Evolutionary conservation across 1,140 invertebrate genomes (phyloP).

Genomic region (Dendrolimus punctatus): DNA sequence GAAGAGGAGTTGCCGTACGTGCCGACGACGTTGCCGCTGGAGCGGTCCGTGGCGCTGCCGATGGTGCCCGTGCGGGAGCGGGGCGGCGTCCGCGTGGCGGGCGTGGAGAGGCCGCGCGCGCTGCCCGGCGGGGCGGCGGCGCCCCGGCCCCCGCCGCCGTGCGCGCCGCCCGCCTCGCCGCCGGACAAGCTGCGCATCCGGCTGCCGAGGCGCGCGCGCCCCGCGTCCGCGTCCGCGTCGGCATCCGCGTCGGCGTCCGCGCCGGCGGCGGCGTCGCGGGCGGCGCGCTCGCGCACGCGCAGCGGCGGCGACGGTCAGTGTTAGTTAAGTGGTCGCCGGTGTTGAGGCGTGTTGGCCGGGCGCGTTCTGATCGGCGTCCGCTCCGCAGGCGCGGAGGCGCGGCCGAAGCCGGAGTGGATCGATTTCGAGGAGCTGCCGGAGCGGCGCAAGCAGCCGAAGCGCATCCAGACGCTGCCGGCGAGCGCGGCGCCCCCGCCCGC

Average conservation of each 20-base stretch:
- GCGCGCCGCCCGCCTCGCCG: constrained; percentile 42
- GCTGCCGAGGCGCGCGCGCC: constrained; percentile 29
- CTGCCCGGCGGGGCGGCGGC: constrained; percentile 87
- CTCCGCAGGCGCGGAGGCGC: constrained; percentile 54
- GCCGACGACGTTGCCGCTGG: constrained; percentile 87
- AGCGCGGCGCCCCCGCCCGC: constrained; percentile 30
- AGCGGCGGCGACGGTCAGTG: constrained; percentile 38
- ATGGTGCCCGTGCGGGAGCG: constrained; percentile 84
- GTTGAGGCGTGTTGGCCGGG: no score
- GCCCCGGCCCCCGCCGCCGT: constrained; percentile 89
- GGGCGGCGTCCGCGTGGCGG: constrained; percentile 82
- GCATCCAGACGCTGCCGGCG: constrained; percentile 83
- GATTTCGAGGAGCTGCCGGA: constrained; percentile 90
- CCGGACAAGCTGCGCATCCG: constrained; percentile 26
- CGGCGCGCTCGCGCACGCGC: constrained; percentile 25
- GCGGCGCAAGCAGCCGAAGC: constrained; percentile 81
- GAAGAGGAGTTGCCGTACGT: constrained; percentile 91
- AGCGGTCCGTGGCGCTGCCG: constrained; percentile 85
- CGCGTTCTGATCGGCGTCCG: no score
- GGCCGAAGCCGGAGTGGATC: constrained; percentile 79
- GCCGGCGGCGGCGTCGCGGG: constrained; percentile 13
- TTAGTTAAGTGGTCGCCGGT: no score
- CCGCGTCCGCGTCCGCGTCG: constrained; percentile 19
- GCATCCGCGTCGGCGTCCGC: constrained; percentile 17
- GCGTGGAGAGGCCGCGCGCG: constrained; percentile 89